phyloP scores from a whole-genome alignment of 92 coral and sea anemone species.

The Phymanthus crucifer region DNA sequence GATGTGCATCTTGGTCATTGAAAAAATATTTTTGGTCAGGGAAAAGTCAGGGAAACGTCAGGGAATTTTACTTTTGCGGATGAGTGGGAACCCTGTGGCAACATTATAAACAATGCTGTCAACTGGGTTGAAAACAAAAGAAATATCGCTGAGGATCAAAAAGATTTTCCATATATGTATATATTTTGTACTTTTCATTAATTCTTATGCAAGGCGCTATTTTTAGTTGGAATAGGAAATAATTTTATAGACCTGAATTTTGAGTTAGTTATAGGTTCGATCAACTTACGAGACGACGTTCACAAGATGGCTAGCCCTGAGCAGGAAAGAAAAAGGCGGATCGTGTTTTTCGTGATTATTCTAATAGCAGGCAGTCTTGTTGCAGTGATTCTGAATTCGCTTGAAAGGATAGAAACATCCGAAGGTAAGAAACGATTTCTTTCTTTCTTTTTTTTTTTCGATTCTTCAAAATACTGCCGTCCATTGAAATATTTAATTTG shows the following conservation, averaged over 20 bases:
- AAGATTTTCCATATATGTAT: background rate
- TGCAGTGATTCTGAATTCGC: background rate
- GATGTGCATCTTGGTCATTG: too few relatives aligned
- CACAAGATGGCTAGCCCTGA: background rate
- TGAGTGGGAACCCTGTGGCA: too few relatives aligned
- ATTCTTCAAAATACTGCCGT: too few relatives aligned
- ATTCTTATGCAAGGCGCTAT: background rate
- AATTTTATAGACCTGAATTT: too few relatives aligned
- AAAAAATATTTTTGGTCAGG: too few relatives aligned
- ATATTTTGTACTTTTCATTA: background rate
- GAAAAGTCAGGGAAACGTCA: too few relatives aligned
- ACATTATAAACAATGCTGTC: background rate
- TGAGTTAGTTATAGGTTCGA: too few relatives aligned
- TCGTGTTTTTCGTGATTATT: background rate
- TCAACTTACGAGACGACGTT: too few relatives aligned
- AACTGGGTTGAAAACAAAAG: background rate
- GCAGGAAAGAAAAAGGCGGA: background rate
- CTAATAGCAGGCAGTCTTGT: background rate
- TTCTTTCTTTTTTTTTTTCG: too few relatives aligned
- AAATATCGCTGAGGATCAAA: background rate
- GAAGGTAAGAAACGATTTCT: background rate
- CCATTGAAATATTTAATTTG: too few relatives aligned
- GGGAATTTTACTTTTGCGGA: too few relatives aligned
- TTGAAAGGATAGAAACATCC: background rate
- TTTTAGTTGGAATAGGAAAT: background rate